Evolutionary conservation across 2,888 invertebrate species (phyloP).

Genomic region (Cephonodes hylas): DNA sequence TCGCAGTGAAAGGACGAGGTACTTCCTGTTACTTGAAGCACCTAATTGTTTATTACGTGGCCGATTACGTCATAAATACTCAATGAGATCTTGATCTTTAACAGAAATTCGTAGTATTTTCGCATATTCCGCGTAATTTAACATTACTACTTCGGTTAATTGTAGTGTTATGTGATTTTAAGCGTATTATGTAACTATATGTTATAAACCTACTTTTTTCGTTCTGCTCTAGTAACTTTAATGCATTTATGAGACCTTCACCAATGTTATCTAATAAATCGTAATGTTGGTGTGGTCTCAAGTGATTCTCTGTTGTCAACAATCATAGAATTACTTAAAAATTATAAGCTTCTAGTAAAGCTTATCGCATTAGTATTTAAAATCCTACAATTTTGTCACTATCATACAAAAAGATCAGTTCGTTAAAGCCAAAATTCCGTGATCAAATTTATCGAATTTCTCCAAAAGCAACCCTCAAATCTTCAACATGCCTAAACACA

Average conservation of each 20-base stretch:
- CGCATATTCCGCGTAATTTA: background rate
- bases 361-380: too few relatives aligned
- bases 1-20: conserved; percentile 30
- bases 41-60: conserved; percentile 6
- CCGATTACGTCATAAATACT: background rate
- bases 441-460: too few relatives aligned
- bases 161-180: background rate
- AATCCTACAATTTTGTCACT: too few relatives aligned
- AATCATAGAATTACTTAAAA: too few relatives aligned
- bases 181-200: background rate
- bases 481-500: too few relatives aligned
- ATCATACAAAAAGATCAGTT: too few relatives aligned
- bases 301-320: too few relatives aligned
- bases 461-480: too few relatives aligned
- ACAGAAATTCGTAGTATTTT: background rate
- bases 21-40: conserved; percentile 11
- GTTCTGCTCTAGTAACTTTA: background rate
- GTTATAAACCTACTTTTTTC: background rate
- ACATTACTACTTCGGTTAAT: background rate
- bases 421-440: background rate
- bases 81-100: background rate
- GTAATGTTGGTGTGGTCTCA: too few relatives aligned
- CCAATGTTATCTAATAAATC: too few relatives aligned
- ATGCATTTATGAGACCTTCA: too few relatives aligned
- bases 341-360: too few relatives aligned